Base-by-base conservation (phyloP, 2,113 vertebrate species). In the Indicator indicator region DNA sequence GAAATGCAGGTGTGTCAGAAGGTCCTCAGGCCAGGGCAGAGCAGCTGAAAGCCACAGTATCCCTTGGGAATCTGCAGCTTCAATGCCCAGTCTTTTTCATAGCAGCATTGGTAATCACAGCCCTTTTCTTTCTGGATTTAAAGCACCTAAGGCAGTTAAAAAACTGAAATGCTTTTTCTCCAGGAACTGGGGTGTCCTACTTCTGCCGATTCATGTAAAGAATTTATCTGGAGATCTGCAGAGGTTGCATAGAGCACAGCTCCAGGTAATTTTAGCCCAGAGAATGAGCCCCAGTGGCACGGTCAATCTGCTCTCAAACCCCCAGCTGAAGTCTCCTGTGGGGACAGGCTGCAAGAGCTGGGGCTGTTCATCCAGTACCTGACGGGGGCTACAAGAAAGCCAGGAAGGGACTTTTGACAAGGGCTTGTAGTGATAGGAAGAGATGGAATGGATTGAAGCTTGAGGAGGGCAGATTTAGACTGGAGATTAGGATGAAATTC, bases 221-320 rank as follows among this genome's bases (percentile, higher is more conserved):
- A 74, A 89, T 80, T 94, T 56, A 16, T 67, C 19, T 88, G 33
- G 64, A 92, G 89, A 76, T 88, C 42, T 93, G 58, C 56, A 88
- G 87, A 70, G 33, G 38, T 20, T 88, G 56, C 62, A 77, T n/a
- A 85, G 83, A 30, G 12, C 44, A 88, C 27, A 73, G 63, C 20
- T 87, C 54, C 6, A 54, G 46, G 59, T 62, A 87, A 89, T 89
- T 85, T 92, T 89, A 89, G 42, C 64, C 30, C 54, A 9, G 1
- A 89, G 79, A 93, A 91, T 48, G 87, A 83, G 64, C n/a, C 86
- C 68, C 5, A 32, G 64, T 68, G 55, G 42, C 64, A 70, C 1
- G 21, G 87, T 59, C 56, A 71, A 21, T 65, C 71, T 2, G 1
- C 46, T 94, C 28, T 89, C 38, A 77, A 91, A 44, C 38, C 28